Conservation (phyloP, 2,797 vertebrate genomes). For the Gadopsis marmoratus region DNA sequence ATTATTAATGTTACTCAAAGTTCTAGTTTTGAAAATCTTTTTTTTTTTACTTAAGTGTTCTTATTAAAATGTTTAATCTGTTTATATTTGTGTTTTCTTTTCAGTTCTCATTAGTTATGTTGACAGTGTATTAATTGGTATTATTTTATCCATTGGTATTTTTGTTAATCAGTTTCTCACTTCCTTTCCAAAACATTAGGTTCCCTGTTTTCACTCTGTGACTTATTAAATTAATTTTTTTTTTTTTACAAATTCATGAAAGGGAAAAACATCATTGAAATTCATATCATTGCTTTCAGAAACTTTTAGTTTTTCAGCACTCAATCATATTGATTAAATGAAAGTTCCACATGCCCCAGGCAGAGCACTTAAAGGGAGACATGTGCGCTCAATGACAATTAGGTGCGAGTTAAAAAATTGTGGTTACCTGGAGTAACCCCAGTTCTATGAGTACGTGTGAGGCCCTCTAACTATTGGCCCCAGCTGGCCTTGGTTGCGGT, state of each 20-base stretch:
- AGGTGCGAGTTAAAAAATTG: conserved; percentile 29
- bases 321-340: conserved; percentile 46
- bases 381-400: conserved; percentile 43
- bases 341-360: conserved; percentile 23
- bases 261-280: conserved; percentile 31
- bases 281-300: conserved; percentile 34
- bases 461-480: too few relatives aligned
- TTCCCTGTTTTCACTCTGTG: not conserved
- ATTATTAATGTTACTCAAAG: conserved; percentile 85
- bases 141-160: conserved; percentile 20
- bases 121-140: conserved; percentile 17
- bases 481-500: too few relatives aligned
- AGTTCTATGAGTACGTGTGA: too few relatives aligned
- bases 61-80: conserved; percentile 86
- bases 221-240: not conserved
- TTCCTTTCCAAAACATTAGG: conserved; percentile 17
- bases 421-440: too few relatives aligned
- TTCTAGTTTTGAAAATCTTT: conserved; percentile 82
- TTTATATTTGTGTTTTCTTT: conserved; percentile 73
- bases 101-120: conserved; percentile 43
- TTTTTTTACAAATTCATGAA: conserved; percentile 10
- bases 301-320: conserved; percentile 23
- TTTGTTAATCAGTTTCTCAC: conserved; percentile 13
- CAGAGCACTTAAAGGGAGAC: conserved; percentile 37
- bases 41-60: conserved; percentile 82